phyloP scores from a whole-genome alignment of 1,140 invertebrate species.

The Patella vulgata region DNA sequence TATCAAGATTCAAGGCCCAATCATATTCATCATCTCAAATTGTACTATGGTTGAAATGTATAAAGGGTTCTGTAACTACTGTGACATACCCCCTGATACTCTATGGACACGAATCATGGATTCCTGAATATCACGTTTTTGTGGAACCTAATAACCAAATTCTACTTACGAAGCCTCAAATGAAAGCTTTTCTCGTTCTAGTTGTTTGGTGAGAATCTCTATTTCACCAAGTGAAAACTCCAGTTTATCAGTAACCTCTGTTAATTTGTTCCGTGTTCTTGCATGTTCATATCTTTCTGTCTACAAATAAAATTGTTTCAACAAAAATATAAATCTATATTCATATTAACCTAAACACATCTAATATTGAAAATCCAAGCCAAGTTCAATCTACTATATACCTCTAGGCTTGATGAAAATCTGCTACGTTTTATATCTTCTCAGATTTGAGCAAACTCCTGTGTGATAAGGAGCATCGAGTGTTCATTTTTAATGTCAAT shows the following conservation, averaged over 20 bases:
- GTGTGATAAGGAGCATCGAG: too few species aligned
- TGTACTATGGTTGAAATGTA: too few species aligned
- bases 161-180: conserved; percentile 44
- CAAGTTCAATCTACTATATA: background rate
- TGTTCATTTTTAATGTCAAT: too few species aligned
- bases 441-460: too few species aligned
- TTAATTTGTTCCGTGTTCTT: conserved; percentile 32
- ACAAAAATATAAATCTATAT: background rate
- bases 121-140: too few species aligned
- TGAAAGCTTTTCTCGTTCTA: conserved; percentile 43
- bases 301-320: conserved; percentile 15
- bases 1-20: too few species aligned
- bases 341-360: background rate
- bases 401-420: too few species aligned
- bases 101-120: too few species aligned
- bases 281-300: conserved; percentile 37
- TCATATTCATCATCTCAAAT: too few species aligned
- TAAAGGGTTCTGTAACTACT: too few species aligned
- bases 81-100: too few species aligned
- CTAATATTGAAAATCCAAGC: background rate
- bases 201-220: conserved; percentile 44
- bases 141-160: too few species aligned
- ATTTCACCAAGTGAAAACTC: conserved; percentile 45
- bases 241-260: conserved; percentile 44
- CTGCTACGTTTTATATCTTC: background rate